Base-by-base conservation (phyloP, 64 coral and sea anemone genomes). In the Catalaphyllia jardinei region DNA sequence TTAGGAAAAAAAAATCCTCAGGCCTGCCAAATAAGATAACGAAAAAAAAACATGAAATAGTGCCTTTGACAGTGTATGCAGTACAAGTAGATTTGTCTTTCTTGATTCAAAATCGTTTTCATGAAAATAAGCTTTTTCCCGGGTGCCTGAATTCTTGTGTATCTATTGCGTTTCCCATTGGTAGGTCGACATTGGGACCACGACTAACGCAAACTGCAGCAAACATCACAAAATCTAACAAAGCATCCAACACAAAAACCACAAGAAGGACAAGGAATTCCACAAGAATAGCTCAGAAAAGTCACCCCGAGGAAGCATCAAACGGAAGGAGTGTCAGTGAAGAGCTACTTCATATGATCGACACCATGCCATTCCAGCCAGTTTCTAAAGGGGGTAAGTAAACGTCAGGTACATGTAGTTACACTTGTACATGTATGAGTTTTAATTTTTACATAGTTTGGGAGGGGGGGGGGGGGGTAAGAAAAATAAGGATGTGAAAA, bases 341-440 rank as follows among this genome's bases (percentile, higher is more conserved):
- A 10, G 80, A 83, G 1, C 29, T 83, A 30, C 61, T 83, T 15
- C 80, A 67, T 35, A 46, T 83, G 80, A 83, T 83, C 35, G 80
- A 83, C 31, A 83, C 80, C 5, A 67, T 83, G 60, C 31, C 80
- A 46, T 83, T 83, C 31, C 60, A 83, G 65, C 80, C 80, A 24
- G 9, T 63, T 13, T 67, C 30, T 9, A 67, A 65, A 24, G 22
- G 8, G 38, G 80, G 80, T 83, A 0, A 65, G 60, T 31, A 39
- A 12, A 30, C 33, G 17, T 6, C 28, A 29, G 27, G 35, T 17
- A 25, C n/a, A n/a, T n/a, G n/a, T n/a, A n/a, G 15, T 31, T 74
- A 14, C 30, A 31, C n/a, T n/a, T n/a, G n/a, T n/a, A n/a, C n/a
- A 30, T n/a, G 10, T 74, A 9, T 1, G 3, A 2, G 9, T n/a